phyloP scores from a whole-genome alignment of 2,888 invertebrate species.

The Ectobius pallidus region DNA sequence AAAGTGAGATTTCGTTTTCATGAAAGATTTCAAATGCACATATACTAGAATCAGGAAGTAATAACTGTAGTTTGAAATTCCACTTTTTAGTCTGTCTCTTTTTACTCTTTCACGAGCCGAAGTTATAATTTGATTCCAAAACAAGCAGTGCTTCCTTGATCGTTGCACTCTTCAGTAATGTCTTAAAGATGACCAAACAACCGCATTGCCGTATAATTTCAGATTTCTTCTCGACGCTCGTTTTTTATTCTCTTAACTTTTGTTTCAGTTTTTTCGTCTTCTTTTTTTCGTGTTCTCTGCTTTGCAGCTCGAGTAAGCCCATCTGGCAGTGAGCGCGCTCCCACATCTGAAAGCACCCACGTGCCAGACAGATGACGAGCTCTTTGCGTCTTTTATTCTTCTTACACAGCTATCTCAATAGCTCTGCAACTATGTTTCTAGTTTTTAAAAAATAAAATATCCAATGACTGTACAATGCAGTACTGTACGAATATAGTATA shows the following conservation, averaged over 20 bases:
- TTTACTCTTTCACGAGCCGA: background rate
- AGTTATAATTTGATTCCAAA: constrained; percentile 9
- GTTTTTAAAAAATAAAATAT: too few relatives aligned
- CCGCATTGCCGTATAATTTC: constrained; percentile 9
- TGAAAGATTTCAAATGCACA: background rate
- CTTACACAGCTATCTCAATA: too few relatives aligned
- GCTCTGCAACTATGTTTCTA: too few relatives aligned
- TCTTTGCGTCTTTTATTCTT: too few relatives aligned
- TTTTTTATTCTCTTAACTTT: background rate
- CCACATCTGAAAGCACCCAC: background rate
- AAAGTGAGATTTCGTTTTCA: background rate
- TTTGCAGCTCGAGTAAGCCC: background rate
- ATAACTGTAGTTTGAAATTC: background rate
- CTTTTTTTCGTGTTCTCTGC: too few relatives aligned
- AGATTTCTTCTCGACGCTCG: background rate
- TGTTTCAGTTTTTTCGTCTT: background rate
- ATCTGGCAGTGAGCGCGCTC: background rate
- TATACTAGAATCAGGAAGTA: too few relatives aligned
- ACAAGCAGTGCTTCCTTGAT: background rate
- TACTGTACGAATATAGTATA: too few relatives aligned
- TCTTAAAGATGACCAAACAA: constrained; percentile 14
- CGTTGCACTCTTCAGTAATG: background rate
- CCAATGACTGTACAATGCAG: too few relatives aligned
- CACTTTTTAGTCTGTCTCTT: background rate
- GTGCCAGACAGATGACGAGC: background rate